These are phyloP conservation scores for Osmerus eperlanus DNA, from an alignment of 2,113 vertebrate species.

Conservation along the genomic window DNA sequence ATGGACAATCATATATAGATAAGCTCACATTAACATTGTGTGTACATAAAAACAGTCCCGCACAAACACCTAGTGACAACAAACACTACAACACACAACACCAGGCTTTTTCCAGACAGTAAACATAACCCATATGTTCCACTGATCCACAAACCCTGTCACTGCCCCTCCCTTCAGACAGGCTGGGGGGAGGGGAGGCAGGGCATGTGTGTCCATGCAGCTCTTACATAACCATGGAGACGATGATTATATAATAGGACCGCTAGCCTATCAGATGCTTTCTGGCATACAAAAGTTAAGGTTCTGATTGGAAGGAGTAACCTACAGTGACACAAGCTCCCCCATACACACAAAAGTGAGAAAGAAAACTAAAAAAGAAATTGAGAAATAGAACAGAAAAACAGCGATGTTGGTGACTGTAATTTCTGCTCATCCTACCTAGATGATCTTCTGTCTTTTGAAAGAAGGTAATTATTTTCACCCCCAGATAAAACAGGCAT, in stretches of 20 bases:
- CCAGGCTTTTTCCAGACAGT: background rate
- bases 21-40: no score
- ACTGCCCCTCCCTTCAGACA: constrained; percentile 38
- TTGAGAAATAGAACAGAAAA: no score
- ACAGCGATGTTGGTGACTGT: no score
- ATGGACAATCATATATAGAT: no score
- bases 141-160: constrained; percentile 66
- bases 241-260: constrained; percentile 61
- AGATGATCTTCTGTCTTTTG: no score
- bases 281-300: background rate
- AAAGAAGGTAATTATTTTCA: no score
- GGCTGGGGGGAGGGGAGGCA: constrained; percentile 32
- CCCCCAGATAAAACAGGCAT: no score
- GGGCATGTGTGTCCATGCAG: constrained; percentile 53
- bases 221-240: constrained; percentile 66
- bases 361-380: no score
- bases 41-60: background rate
- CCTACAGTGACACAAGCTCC: background rate
- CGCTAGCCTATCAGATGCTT: constrained; percentile 51
- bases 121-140: constrained; percentile 55
- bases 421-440: no score
- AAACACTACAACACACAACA: background rate
- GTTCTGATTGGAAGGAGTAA: background rate
- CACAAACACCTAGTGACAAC: background rate
- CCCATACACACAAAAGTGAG: no score